Evolutionary conservation across 2,113 vertebrate genomes (phyloP), one percentile per base, ranked within the genome.

Genomic region (Piaya cayana): DNA sequence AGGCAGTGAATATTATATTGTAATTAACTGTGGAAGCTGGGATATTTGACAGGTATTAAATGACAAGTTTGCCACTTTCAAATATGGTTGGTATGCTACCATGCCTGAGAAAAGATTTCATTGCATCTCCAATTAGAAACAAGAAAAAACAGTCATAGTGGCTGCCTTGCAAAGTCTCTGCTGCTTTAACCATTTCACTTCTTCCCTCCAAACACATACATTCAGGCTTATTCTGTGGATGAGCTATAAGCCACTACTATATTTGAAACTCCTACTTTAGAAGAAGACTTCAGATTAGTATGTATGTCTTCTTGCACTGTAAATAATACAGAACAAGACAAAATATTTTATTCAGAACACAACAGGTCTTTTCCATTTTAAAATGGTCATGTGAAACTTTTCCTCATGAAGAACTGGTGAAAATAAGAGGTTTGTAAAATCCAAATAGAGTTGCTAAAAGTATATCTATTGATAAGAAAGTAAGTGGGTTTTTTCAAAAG

Each of bases 1-100:
- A 92, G 64, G 34, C 49, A 86, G n/a, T 27, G 47, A 83, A 63
- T 93, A 55, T 90, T 63, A 88, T 76, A 52, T 67, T 70, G 55
- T 72, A 90, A 91, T 94, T 93, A 93, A 64, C 60, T 91, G 27
- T 62, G 49, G 50, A 56, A 90, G 39, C 74, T 70, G n/a, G n/a
- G 32, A 36, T 85, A 62, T 74, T 70, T 93, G 76, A 77, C 36
- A 81, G 39, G 13, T 72, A 86, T 91, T 83, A 83, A 80, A 74
- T 83, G 50, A 83, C 27, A 88, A 67, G 53, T 90, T 82, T 81
- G 36, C 56, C 27, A 32, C 60, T 77, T 94, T 81, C 79, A 86
- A 71, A 78, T 81, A 78, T 17, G 34, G 76, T 93, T 22, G 25
- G 34, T 72, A 30, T 67, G 29, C 63, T 83, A 64, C 52, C 34